These are phyloP conservation scores for Conus betulinus DNA, from an alignment of 1,140 invertebrate genomes.

Conservation along the genomic window DNA sequence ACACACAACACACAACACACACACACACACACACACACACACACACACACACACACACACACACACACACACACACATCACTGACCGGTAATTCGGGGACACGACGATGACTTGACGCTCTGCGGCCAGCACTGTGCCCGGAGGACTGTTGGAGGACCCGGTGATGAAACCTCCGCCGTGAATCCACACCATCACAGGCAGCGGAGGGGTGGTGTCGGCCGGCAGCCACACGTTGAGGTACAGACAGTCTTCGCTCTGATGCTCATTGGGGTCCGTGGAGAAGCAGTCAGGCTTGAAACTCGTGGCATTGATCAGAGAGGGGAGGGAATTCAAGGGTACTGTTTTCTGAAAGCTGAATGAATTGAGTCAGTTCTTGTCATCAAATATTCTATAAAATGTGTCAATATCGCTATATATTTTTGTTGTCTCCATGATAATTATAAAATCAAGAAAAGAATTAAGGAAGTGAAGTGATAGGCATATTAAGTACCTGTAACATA, in stretches of 20 bases:
- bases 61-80: background rate
- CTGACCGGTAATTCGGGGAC: background rate
- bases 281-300: background rate
- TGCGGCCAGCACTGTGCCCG: background rate
- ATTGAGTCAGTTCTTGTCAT: background rate
- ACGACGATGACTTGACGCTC: background rate
- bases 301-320: background rate
- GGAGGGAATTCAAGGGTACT: background rate
- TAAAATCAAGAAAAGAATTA: no score
- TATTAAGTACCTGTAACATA: no score
- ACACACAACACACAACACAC: no score
- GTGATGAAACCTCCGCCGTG: background rate
- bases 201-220: conserved; percentile 68
- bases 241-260: conserved; percentile 88
- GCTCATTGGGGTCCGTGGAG: background rate
- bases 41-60: conserved; percentile 14
- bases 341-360: background rate
- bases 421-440: no score
- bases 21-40: background rate
- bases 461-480: no score
- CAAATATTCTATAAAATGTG: no score
- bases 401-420: no score
- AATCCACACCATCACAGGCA: no score
- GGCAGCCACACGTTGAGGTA: conserved; percentile 91
- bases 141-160: background rate